Percentiles rank a stretch among this genome's conserved stretches.
Evolutionary conservation across 2,113 vertebrate species (phyloP).

Genomic region (Leucopsar rothschildi): DNA sequence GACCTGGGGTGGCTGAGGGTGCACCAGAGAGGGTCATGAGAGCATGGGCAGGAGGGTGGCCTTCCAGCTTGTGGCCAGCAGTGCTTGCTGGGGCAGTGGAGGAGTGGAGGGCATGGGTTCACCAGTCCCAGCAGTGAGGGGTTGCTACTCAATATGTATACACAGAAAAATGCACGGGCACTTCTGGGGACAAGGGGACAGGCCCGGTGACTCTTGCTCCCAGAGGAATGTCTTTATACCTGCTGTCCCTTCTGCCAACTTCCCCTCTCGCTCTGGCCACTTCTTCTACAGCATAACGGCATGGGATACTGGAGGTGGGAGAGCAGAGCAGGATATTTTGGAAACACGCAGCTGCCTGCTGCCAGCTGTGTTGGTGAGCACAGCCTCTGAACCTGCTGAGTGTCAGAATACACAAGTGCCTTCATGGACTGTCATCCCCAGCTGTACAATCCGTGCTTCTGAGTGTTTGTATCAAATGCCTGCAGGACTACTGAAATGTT

Average conservation of each 20-base stretch:
- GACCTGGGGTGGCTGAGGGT: neutral
- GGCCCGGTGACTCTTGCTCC: neutral
- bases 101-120: rapidly evolving
- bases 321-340: neutral
- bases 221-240: neutral
- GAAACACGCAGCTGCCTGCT: neutral
- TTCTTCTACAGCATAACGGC: neutral
- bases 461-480: neutral
- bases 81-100: neutral
- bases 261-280: neutral
- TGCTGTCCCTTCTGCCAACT: neutral
- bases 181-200: neutral
- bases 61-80: rapidly evolving
- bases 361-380: rapidly evolving
- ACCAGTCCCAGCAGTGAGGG: neutral
- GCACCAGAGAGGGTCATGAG: neutral
- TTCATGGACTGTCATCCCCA: neutral
- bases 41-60: neutral
- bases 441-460: neutral
- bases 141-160: neutral
- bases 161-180: neutral
- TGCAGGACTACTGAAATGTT: neutral
- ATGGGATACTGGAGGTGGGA: neutral
- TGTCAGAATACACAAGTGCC: neutral
- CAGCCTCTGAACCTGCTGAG: neutral